Base-by-base conservation (phyloP, 2,888 invertebrate species). In the Melipona bicolor region DNA sequence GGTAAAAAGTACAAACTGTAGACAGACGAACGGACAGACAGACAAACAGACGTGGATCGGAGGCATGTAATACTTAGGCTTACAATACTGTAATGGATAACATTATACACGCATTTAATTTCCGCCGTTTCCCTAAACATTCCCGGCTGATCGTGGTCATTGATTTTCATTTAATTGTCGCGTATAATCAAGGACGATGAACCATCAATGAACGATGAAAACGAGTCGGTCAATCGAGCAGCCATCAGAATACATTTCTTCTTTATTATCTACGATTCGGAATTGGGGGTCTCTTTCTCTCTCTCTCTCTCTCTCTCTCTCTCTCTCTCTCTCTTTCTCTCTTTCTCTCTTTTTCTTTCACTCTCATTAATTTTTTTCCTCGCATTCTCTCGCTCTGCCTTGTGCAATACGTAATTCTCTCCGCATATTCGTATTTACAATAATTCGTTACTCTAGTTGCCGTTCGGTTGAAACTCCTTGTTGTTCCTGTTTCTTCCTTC, bases 81-180 rank as follows among this genome's bases (percentile, higher is more conserved):
- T 93, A 93, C 92, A 93, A 92, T 93, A 93, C 91, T 92, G 91
- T 90, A 92, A 87, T 90, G 90, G 92, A 90, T 91, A 91, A 92
- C 89, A 90, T 91, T 89, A 88, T 87, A 89, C 88, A 90, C 90
- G 88, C 89, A 89, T 88, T 90, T 83, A 79, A 86, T 88, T 89
- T 86, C 79, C 77, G 56, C 70, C 78, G 79, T 86, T 69, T 83
- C 71, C 54, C 56, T 85, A 72, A 67, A 85, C 81, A 84, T 79
- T 77, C 61, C 77, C 79, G 79, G 71, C 59, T 83, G 80, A 84
- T 87, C 81, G 79, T 73, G 70, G 72, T 80, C 83, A 80, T 84
- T 81, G 81, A 76, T 76, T 82, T 69, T 83, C 77, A 70, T 70
- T 69, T 50, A 83, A 69, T 86, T 83, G 82, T 72, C 81, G 88